Base-by-base conservation (phyloP, 2,888 invertebrate species). In the Hylaea fasciaria region DNA sequence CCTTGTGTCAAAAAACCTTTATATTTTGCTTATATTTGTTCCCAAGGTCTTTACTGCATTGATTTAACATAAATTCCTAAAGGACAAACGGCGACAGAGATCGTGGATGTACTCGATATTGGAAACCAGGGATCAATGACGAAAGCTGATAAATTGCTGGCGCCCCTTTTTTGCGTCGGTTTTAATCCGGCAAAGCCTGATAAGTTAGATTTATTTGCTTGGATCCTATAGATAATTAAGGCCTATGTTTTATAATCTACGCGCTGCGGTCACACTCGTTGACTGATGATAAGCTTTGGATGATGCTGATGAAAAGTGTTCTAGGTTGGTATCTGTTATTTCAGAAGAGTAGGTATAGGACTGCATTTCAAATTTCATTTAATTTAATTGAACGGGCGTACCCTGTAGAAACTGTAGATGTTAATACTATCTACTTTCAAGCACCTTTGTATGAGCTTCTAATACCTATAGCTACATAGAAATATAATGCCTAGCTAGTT, bases 221-320 rank as follows among this genome's bases (percentile, higher is more conserved):
- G 58, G 66, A 78, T 55, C 76, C 73, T 77, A 74, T 78, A 73
- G 71, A 72, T 75, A 80, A 80, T 74, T 75, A 76, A 77, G 71
- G 49, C 17, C 22, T 8, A 41, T 44, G 4, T 47, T 48, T 32
- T 13, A n/a, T 45, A 40, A 48, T 53, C 50, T 41, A 41, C 22
- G 22, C 22, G 22, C 22, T 22, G 22, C 22, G 22, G 2, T 22
- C 22, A 22, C 3, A 5, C 2, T 2, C 5, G 22, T 22, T 22
- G 22, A 22, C 22, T 22, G 2, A 22, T 22, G 22, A 22, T 22
- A 22, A 22, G 22, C 22, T 22, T 2, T 22, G 22, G 5, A 22
- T 22, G 22, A 5, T 22, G 2, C 2, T 22, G 22, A 22, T 22
- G 22, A 22, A 22, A 22, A 22, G 22, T 22, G 5, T 5, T 5